Evolutionary conservation across 1,140 invertebrate species (phyloP).

Genomic region (Pteromalus puparum): DNA sequence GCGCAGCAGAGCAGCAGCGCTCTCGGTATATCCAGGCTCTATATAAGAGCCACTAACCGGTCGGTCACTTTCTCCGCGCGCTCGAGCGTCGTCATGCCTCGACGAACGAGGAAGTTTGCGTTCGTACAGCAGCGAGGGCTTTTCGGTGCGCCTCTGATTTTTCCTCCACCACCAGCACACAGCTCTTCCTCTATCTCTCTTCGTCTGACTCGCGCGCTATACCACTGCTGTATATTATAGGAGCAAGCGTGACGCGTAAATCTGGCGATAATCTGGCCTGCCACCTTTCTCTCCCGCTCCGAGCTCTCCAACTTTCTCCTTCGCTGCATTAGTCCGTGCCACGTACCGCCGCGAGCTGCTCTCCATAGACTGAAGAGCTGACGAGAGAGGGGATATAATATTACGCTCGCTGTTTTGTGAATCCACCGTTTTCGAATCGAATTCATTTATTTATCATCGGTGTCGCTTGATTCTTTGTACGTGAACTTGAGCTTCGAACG

Average conservation of each 20-base stretch:
- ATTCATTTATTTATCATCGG: too few species aligned
- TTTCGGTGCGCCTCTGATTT: constrained; percentile 29
- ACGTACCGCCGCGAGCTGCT: too few species aligned
- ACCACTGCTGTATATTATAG: too few species aligned
- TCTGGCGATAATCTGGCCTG: constrained; percentile 50
- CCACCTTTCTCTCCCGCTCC: constrained; percentile 42
- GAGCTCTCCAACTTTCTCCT: constrained; percentile 26
- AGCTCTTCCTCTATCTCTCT: constrained; percentile 33
- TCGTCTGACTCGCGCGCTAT: constrained; percentile 6
- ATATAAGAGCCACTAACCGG: background rate
- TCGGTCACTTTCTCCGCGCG: constrained; percentile 57
- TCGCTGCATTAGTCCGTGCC: background rate
- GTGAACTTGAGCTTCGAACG: background rate
- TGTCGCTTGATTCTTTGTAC: too few species aligned
- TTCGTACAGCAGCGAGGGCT: background rate
- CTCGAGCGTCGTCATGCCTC: constrained; percentile 56
- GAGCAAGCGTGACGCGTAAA: constrained; percentile 50
- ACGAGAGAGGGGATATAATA: background rate
- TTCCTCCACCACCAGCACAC: constrained; percentile 2
- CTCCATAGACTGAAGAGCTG: too few species aligned
- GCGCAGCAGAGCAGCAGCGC: background rate
- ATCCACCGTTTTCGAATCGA: too few species aligned
- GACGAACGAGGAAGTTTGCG: constrained; percentile 59
- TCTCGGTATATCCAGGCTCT: background rate
- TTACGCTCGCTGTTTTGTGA: too few species aligned